These are phyloP conservation scores for Onthophagus taurus DNA, from an alignment of 1,140 invertebrate species.

Conservation along the genomic window DNA sequence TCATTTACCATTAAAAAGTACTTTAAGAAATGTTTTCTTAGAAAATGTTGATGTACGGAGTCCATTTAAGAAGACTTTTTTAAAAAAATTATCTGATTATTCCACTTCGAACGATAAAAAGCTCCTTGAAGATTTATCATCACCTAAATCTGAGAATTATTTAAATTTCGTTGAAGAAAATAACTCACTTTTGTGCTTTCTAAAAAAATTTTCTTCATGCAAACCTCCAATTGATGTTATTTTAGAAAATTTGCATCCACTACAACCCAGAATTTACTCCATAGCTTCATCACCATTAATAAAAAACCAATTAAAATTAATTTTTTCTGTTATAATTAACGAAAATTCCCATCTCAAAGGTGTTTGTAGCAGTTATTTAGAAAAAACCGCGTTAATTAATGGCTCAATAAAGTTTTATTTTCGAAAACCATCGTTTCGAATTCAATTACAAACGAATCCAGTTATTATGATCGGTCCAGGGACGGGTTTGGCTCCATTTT, in stretches of 20 bases:
- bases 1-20: slow-evolving; percentile 38
- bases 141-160: slow-evolving; percentile 52
- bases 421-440: slow-evolving; percentile 49
- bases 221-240: slow-evolving; percentile 53
- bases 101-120: background rate
- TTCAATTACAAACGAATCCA: slow-evolving; percentile 45
- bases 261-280: slow-evolving; percentile 71
- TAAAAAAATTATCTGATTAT: background rate
- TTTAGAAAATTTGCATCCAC: slow-evolving; percentile 60
- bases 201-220: slow-evolving; percentile 54
- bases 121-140: slow-evolving; percentile 52
- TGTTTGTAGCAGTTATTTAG: slow-evolving; percentile 58
- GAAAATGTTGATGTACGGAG: slow-evolving; percentile 39
- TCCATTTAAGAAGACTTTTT: slow-evolving; percentile 38
- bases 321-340: slow-evolving; percentile 56
- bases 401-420: slow-evolving; percentile 44
- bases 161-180: slow-evolving; percentile 47
- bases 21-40: slow-evolving; percentile 36
- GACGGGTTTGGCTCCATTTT: slow-evolving; percentile 75
- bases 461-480: slow-evolving; percentile 74
- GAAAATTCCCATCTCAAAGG: slow-evolving; percentile 43
- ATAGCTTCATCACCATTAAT: slow-evolving; percentile 57
- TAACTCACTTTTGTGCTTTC: slow-evolving; percentile 50
- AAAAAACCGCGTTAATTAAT: slow-evolving; percentile 24
- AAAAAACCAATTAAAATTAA: slow-evolving; percentile 46